Percentiles rank a stretch among this genome's conserved stretches.
Conservation (phyloP, 2,113 vertebrate species). For the Polypterus senegalus region DNA sequence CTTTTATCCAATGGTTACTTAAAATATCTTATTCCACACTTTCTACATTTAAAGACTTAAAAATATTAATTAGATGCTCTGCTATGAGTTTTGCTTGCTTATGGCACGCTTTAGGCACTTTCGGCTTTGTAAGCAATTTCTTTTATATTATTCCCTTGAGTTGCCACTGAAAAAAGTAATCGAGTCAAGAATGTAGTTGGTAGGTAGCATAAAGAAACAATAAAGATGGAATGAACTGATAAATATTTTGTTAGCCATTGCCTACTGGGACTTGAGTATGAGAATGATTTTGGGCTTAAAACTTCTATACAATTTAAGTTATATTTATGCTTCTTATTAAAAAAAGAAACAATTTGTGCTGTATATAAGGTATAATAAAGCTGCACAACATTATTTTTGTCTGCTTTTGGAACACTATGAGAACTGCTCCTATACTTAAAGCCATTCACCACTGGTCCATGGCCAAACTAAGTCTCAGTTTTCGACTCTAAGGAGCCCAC, state of each 20-base stretch:
- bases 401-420: too few relatives aligned
- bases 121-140: slow-evolving; percentile 42
- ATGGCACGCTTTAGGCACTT: slow-evolving; percentile 29
- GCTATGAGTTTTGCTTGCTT: slow-evolving; percentile 32
- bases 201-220: slow-evolving; percentile 22
- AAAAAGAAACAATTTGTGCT: too few relatives aligned
- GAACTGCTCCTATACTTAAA: too few relatives aligned
- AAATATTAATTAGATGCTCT: slow-evolving; percentile 40
- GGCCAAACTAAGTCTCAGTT: too few relatives aligned
- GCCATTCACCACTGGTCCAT: too few relatives aligned
- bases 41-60: too few relatives aligned
- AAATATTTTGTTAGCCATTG: neutral
- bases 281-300: slow-evolving; percentile 6
- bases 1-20: neutral
- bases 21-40: slow-evolving; percentile 6
- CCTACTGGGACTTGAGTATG: slow-evolving; percentile 5
- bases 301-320: too few relatives aligned
- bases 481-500: too few relatives aligned
- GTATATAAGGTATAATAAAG: too few relatives aligned
- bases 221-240: neutral
- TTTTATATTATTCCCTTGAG: slow-evolving; percentile 35
- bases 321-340: too few relatives aligned
- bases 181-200: slow-evolving; percentile 32
- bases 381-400: too few relatives aligned
- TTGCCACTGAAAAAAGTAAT: slow-evolving; percentile 24